These are phyloP conservation scores for Vultur gryphus DNA, from an alignment of 2,797 vertebrate species.

Conservation along the genomic window DNA sequence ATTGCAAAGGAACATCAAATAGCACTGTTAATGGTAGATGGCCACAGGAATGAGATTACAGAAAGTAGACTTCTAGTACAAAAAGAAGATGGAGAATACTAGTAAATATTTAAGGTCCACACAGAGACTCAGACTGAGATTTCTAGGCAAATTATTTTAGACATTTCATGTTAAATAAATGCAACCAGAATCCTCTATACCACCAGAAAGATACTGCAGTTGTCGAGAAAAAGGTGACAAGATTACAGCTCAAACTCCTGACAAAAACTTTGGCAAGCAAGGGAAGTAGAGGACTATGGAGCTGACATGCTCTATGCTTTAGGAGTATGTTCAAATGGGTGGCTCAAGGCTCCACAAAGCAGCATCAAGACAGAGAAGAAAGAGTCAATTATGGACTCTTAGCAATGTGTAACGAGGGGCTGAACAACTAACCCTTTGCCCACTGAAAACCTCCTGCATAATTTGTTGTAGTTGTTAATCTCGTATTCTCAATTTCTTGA, in stretches of 20 bases:
- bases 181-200: neutral
- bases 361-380: neutral
- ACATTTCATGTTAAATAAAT: neutral
- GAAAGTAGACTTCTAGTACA: neutral
- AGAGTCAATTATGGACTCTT: too few species aligned
- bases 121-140: neutral
- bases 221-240: neutral
- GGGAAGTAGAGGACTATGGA: fast-evolving
- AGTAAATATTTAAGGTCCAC: neutral
- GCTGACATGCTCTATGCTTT: fast-evolving
- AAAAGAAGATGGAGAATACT: neutral
- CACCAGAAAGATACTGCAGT: neutral
- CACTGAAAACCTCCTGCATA: neutral
- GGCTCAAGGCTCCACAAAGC: neutral
- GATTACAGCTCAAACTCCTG: neutral
- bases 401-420: neutral
- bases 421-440: neutral
- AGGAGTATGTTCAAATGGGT: neutral
- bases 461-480: too few species aligned
- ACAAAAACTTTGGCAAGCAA: neutral
- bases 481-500: fast-evolving
- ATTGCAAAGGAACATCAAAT: neutral
- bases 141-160: neutral
- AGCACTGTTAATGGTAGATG: neutral
- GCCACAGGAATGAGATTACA: neutral